These are phyloP conservation scores for Caenorhabditis plicata DNA, from an alignment of 2,888 invertebrate genomes.

Conservation along the genomic window DNA sequence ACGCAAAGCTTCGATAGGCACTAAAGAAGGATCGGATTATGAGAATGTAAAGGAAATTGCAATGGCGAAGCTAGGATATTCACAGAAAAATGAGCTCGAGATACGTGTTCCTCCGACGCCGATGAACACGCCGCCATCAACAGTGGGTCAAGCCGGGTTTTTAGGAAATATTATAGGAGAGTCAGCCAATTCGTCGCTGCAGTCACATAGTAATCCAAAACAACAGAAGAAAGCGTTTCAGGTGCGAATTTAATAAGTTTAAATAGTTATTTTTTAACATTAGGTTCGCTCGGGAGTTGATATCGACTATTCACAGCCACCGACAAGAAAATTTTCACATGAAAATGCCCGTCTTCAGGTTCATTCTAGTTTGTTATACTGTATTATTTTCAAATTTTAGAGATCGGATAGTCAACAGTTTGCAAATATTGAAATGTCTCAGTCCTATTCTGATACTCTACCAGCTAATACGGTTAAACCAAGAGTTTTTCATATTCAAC, in stretches of 20 bases:
- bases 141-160: not conserved
- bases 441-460: constrained; percentile 3
- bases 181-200: no score
- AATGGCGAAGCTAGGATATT: constrained; percentile 5
- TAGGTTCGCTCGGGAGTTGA: no score
- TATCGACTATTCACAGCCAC: not conserved
- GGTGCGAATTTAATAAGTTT: not conserved
- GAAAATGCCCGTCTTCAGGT: not conserved
- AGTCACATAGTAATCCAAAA: no score
- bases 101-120: constrained; percentile 27
- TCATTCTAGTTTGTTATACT: no score
- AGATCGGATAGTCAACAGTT: not conserved
- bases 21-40: no score
- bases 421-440: not conserved
- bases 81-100: constrained; percentile 2
- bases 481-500: constrained; percentile 3
- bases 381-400: not conserved
- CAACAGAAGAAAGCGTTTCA: constrained; percentile 5
- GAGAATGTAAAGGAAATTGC: constrained; percentile 14
- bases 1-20: constrained; percentile 18
- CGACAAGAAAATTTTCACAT: constrained; percentile 5
- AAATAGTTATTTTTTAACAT: no score
- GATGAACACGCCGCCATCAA: constrained; percentile 33
- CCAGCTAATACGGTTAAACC: not conserved
- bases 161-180: no score